A percentile compares a stretch with the other conserved stretches of the same genome.
Evolutionary conservation across 1,140 invertebrate genomes (phyloP).

Genomic region (Eubasilissa regina): DNA sequence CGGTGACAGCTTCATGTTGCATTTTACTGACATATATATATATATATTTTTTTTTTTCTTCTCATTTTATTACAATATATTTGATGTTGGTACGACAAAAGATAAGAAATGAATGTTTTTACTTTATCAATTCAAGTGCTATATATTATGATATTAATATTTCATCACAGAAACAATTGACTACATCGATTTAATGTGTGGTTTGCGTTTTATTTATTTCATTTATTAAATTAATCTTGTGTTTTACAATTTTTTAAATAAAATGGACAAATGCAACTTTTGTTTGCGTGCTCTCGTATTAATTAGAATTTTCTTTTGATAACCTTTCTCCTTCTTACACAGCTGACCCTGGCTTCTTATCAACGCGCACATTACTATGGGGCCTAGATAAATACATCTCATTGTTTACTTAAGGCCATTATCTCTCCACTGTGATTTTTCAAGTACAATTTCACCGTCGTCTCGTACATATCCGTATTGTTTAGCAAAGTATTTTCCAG

Average conservation of each 20-base stretch:
- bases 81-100: background rate
- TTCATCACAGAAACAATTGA: conserved; percentile 2
- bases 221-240: conserved; percentile 22
- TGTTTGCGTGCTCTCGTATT: conserved; percentile 8
- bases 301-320: conserved; percentile 25
- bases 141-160: background rate
- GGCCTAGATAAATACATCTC: conserved; percentile 37
- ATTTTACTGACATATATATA: background rate
- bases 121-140: conserved; percentile 1
- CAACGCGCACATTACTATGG: background rate
- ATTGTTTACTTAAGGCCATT: conserved; percentile 28
- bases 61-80: background rate
- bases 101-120: conserved; percentile 1
- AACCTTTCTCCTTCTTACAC: conserved; percentile 15
- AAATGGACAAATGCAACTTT: background rate
- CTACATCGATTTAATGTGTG: background rate
- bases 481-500: background rate
- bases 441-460: background rate
- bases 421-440: conserved; percentile 32
- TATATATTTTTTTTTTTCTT: background rate
- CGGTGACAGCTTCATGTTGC: background rate
- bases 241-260: conserved; percentile 18
- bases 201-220: conserved; percentile 10
- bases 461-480: background rate
- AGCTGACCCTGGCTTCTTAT: conserved; percentile 32